Evolutionary conservation across 2,888 invertebrate species (phyloP), one percentile per base, ranked within the genome.

Genomic region (Limnephilus auricula): DNA sequence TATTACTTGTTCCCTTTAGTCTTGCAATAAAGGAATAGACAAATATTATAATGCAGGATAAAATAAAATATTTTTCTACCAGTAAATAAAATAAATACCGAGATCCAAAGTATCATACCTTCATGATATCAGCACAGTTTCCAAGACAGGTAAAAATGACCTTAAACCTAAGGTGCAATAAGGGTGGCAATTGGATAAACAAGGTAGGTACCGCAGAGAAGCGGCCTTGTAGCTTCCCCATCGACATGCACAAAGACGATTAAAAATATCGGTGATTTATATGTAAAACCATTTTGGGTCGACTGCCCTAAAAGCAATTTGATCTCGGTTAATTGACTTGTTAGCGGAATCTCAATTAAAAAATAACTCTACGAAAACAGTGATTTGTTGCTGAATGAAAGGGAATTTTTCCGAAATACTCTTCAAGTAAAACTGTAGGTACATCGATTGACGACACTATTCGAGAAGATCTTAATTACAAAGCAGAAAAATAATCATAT

Each of bases 261-360:
- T 90, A 83, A 84, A 89, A 89, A 90, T 90, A 90, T 90, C 37
- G 90, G 83, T 90, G 83, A 90, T 90, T 90, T 90, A 90, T 83
- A 90, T 90, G 50, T 83, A 90, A 90, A 90, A 90, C 50, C 90
- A 30, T 79, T 79, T 79, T 65, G 45, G 90, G 90, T 90, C 84
- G 89, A 86, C 83, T 89, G 89, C 89, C 89, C 90, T 90, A 89
- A 92, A 40, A 80, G 45, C 89, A 80, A 65, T 82, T 83, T 65
- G 31, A 90, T 25, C 10, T 40, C 80, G 65, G 25, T 45, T 83
- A 83, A 83, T 90, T 90, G 84, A 65, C 90, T 90, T 90, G 90
- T 92, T 92, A 89, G 91, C 50, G 85, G 85, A 45, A n/a, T 85
- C 32, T 32, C 65, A 65, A 65, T 65, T 65, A 65, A n/a, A 65